Base-by-base conservation (phyloP, 1,140 invertebrate species). In the Aphelinus certus region DNA sequence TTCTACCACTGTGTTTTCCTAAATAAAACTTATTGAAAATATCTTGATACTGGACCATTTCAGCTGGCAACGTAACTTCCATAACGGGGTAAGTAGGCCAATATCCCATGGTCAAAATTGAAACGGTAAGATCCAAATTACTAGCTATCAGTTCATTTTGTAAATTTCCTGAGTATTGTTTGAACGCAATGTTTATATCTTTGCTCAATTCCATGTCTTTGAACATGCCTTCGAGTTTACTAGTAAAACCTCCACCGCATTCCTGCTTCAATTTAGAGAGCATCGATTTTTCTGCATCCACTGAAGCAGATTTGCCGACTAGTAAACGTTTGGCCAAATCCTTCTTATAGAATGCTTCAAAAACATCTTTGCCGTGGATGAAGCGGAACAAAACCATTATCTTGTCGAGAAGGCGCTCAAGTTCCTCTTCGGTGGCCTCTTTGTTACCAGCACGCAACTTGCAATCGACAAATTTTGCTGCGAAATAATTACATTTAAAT, bases 201-300 rank as follows among this genome's bases (percentile, higher is more conserved):
- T 97, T 97, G 71, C 97, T 98, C n/a, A 99, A 88, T 88, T 99
- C 98, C 97, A 99, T 99, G 81, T 99, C 98, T 89, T 99, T 99
- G 81, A 99, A 99, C 98, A 99, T 99, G 79, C 97, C 97, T 88
- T 99, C 98, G 6, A 99, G 86, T 88, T 99, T 99, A 68, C 95
- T 97, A 0, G 98, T 99, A 83, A 99, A 99, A 4, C 95, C 97
- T 53, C 97, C 96, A 7, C 98, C 98, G 86, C 98, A 99, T 89
- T 99, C 98, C 87, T 99, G 97, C 84, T 99, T 99, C 63, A 99
- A 88, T 89, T 99, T 99, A 2, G 96, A 98, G 3, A 99, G 88
- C 97, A 99, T 99, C n/a, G 96, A 97, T 85, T 99, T 99, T 88
- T 99, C 98, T 0, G 97, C 97, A 89, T 99, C 98, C 1, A 99